A percentile compares a stretch with the other conserved stretches of the same genome.
phyloP scores from a whole-genome alignment of 2,113 vertebrate genomes.

The Lagopus muta region DNA sequence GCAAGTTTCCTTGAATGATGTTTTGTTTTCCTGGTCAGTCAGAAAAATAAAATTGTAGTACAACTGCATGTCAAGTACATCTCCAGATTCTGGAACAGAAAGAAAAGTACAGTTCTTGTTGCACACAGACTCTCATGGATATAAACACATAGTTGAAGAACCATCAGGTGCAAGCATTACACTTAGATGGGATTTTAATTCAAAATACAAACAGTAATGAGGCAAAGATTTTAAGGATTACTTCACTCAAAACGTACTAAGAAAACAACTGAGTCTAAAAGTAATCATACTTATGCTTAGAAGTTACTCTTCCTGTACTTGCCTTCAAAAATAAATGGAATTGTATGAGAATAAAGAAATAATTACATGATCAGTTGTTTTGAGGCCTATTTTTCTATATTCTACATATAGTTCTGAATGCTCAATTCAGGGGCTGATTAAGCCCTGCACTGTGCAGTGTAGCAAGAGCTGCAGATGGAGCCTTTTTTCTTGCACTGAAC shows the following conservation, averaged over 20 bases:
- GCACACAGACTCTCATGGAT: neutral
- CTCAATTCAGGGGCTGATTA: neutral
- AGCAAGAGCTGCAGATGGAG: neutral
- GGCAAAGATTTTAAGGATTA: neutral
- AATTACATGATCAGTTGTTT: neutral
- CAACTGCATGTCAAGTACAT: neutral
- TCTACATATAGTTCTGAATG: neutral
- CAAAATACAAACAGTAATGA: neutral
- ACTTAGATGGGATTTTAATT: neutral
- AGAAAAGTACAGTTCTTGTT: neutral
- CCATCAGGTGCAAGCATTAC: neutral
- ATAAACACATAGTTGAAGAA: neutral
- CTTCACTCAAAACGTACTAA: neutral
- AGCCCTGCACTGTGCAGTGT: neutral
- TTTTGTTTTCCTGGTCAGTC: neutral
- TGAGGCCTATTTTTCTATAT: neutral
- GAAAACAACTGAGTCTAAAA: neutral
- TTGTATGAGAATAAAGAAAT: slow-evolving; percentile 1
- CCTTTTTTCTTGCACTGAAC: neutral
- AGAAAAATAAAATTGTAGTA: neutral
- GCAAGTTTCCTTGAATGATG: neutral
- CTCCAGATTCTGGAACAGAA: neutral
- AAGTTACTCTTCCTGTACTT: neutral
- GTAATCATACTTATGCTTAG: neutral
- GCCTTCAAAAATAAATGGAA: neutral